Percentiles rank a stretch among this genome's conserved stretches.
phyloP scores from a whole-genome alignment of 2,797 vertebrate species.

The Fistularia commersonii region DNA sequence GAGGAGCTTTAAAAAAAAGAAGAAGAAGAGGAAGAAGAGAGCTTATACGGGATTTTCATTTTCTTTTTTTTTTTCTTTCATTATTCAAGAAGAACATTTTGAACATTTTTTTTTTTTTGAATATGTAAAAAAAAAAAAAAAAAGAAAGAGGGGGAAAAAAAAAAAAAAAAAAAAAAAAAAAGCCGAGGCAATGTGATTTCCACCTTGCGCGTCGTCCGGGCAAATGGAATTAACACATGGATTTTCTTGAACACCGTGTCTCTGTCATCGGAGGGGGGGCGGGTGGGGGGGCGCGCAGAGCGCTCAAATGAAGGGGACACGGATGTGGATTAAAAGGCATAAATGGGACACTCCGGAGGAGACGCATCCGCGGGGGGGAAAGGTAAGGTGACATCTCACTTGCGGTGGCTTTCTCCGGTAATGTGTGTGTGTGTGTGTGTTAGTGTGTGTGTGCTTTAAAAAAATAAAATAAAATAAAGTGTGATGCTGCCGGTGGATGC shows the following conservation, averaged over 20 bases:
- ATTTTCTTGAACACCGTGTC: conserved; percentile 57
- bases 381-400: conserved; percentile 57
- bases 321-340: conserved; percentile 71
- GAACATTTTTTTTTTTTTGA: no score
- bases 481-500: no score
- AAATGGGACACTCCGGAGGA: conserved; percentile 57
- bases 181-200: conserved; percentile 55
- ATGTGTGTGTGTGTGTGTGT: background rate
- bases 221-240: conserved; percentile 72
- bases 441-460: no score
- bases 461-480: no score
- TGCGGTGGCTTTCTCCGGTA: background rate
- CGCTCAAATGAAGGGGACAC: conserved; percentile 64
- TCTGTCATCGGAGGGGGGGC: conserved; percentile 10
- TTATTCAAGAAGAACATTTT: no score
- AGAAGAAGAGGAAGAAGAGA: conserved; percentile 10
- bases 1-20: conserved; percentile 17
- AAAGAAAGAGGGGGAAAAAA: no score
- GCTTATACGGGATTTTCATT: conserved; percentile 17
- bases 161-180: no score
- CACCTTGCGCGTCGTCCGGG: conserved; percentile 53
- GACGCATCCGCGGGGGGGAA: conserved; percentile 42
- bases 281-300: no score
- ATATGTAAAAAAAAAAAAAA: no score
- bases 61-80: no score